Evolutionary conservation across 2,888 invertebrate genomes (phyloP), one percentile per base, ranked within the genome.

Genomic region (Plusia festucae): DNA sequence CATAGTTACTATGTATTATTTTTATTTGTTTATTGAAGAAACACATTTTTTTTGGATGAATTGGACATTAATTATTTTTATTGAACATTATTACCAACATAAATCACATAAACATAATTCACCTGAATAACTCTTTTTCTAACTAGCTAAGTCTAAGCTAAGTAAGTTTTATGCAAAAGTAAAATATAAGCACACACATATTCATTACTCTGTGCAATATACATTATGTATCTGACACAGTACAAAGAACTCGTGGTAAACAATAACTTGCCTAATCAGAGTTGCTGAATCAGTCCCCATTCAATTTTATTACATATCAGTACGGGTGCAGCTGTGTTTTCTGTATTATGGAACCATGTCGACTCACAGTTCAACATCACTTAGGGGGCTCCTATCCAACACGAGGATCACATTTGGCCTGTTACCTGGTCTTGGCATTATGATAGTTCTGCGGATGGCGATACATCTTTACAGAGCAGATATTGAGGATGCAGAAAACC

Each of bases 381-480:
- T 93, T n/a, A 91, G 87, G 71, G 87, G 92, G 15, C 82, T 93
- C 8, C 93, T 96, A 54, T 96, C 97, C 1, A 94, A 96, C 58
- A 95, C 96, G 52, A 95, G 97, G 70, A 97, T 97, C 68, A 93
- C 96, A 27, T 88, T 97, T 68, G 96, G 97, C 0, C 91, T 97
- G 11, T 95, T 96, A 0, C 97, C 97, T 0, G 96, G 97, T 56
- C 89, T 97, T 4, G 95, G 96, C 15, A 95, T 97, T 46, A 82
- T 98, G 20, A 84, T 97, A 13, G 87, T 97, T 40, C 91, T 98
- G 0, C 96, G 97, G 55, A 95, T 96, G 79, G 94, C 96, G 7
- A 96, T 97, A 53, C 90, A 96, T 70, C 85, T 96, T 0, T 93
- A 96, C 79, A 94, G 98, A 15, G 96, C 96, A 0, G 98, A 98